phyloP scores from a whole-genome alignment of 1,140 invertebrate genomes.

The Lethrus apterus region DNA sequence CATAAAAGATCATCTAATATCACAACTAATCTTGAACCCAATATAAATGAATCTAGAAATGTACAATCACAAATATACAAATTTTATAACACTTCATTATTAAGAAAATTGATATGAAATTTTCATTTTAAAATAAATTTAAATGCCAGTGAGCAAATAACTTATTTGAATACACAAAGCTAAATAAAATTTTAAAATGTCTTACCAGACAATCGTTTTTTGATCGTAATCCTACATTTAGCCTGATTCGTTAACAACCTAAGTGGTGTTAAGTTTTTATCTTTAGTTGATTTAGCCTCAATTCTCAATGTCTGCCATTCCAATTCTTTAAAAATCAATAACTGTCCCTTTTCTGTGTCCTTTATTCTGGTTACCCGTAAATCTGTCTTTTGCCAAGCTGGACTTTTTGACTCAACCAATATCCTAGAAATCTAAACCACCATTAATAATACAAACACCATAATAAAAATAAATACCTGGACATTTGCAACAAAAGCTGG shows the following conservation, averaged over 20 bases:
- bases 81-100: neutral
- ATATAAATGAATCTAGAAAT: conserved; percentile 80
- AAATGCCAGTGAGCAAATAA: no score
- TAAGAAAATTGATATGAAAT: no score
- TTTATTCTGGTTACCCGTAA: conserved; percentile 85
- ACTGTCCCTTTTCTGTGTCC: conserved; percentile 76
- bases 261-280: conserved; percentile 78
- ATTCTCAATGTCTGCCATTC: conserved; percentile 95
- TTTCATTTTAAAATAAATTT: no score
- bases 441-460: neutral
- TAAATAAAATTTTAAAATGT: neutral
- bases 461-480: conserved; percentile 56
- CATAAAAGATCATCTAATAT: conserved; percentile 96
- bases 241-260: conserved; percentile 91
- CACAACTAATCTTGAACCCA: conserved; percentile 85
- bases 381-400: conserved; percentile 77
- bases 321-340: conserved; percentile 96
- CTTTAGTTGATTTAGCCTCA: conserved; percentile 80
- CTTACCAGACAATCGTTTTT: conserved; percentile 82
- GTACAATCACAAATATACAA: conserved; percentile 2
- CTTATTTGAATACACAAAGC: neutral
- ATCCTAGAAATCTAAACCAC: conserved; percentile 75
- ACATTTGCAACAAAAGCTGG: conserved; percentile 90
- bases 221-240: conserved; percentile 91
- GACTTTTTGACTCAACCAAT: conserved; percentile 85